Base-by-base conservation (phyloP, 2,797 vertebrate species). In the Orestias chungarensis region DNA sequence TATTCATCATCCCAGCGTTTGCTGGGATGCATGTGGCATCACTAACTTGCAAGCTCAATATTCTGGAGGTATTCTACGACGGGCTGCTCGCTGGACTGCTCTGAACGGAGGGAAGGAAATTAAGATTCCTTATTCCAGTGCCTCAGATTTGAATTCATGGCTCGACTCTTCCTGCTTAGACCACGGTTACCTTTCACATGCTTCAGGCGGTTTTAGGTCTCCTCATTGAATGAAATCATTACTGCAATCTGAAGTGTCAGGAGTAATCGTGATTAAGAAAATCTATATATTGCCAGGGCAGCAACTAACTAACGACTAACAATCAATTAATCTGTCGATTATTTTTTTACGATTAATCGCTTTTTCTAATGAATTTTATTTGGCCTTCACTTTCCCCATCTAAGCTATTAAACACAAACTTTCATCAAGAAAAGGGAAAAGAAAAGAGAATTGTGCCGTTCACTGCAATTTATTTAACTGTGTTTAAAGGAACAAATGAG, bases 1-100 rank as follows among this genome's bases (percentile, higher is more conserved):
- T 86, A 84, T 86, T 87, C 78, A 68, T 67, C 55, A 33, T 80
- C 81, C 64, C 73, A 68, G 80, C 80, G 80, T 88, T 62, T 50
- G 31, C 55, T 1, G 76, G 82, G 73, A 73, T 77, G 81, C 71
- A 79, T 87, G 82, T 83, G 76, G 84, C 80, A 82, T 86, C 75
- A 79, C 83, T 88, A 80, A 72, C 69, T 44, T 73, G 18, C 33
- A 57, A 79, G 88, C 90, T 82, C 82, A 71, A 82, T 81, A 86
- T 85, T 79, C 88, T 71, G 80, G 75, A 71, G 61, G 76, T 50
- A 44, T 73, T 86, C 74, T 70, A 74, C 68, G 71, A 73, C 5
- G 27, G n/a, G 38, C 85, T 67, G 80, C 82, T 82, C 69, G 35
- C 65, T 64, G 33, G 15, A 43, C 71, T 55, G 82, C 71, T 83